phyloP scores from a whole-genome alignment of 2,113 vertebrate species.

The Syngnathus scovelli region DNA sequence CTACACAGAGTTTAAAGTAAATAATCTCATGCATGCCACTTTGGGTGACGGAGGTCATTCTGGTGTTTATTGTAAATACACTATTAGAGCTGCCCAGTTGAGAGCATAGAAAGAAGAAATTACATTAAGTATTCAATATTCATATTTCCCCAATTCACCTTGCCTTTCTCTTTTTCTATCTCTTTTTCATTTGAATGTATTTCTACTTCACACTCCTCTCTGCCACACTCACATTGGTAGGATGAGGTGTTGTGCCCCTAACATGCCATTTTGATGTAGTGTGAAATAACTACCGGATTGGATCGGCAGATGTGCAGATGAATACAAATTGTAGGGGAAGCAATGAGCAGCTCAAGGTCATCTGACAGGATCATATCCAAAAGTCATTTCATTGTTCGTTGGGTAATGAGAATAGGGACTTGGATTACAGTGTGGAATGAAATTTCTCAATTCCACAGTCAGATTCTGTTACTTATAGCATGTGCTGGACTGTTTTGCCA shows the following conservation, averaged over 20 bases:
- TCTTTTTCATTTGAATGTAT: slow-evolving; percentile 4
- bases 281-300: slow-evolving; percentile 55
- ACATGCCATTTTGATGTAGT: slow-evolving; percentile 54
- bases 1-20: not conserved
- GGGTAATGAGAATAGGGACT: slow-evolving; percentile 53
- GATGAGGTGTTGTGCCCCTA: slow-evolving; percentile 30
- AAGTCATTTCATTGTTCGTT: slow-evolving; percentile 52
- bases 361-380: slow-evolving; percentile 44
- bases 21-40: not conserved
- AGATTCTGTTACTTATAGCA: slow-evolving; percentile 17
- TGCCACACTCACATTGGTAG: not conserved
- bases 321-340: slow-evolving; percentile 48
- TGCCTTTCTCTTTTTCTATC: slow-evolving; percentile 13
- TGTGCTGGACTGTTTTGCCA: too few species aligned
- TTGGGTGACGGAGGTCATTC: not conserved
- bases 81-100: not conserved
- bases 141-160: slow-evolving; percentile 36
- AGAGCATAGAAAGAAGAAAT: slow-evolving; percentile 27
- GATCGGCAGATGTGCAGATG: slow-evolving; percentile 34
- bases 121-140: slow-evolving; percentile 58
- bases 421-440: slow-evolving; percentile 28
- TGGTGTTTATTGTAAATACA: not conserved
- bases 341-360: slow-evolving; percentile 50
- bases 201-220: slow-evolving; percentile 13
- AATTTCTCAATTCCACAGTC: not conserved